Conservation (phyloP, 2,797 vertebrate species). For the Parauchenoglanis ngamensis region DNA sequence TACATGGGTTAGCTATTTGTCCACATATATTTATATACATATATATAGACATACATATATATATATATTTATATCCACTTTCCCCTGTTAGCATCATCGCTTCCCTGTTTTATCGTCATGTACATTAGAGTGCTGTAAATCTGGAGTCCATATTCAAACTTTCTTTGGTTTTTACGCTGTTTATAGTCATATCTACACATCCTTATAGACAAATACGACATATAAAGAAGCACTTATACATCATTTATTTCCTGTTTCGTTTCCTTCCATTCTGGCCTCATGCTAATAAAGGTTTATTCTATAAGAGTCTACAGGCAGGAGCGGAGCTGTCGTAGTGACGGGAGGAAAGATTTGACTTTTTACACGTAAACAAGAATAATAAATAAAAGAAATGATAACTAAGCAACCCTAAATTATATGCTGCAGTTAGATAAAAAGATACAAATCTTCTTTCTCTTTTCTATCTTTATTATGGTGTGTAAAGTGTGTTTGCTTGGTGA, state of each 20-base stretch:
- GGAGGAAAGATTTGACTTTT: constrained; percentile 70
- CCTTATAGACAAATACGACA: constrained; percentile 60
- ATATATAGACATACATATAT: constrained; percentile 45
- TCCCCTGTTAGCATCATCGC: constrained; percentile 30
- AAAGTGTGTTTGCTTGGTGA: constrained; percentile 92
- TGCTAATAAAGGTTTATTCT: constrained; percentile 49
- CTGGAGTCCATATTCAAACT: constrained; percentile 47
- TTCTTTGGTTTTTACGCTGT: constrained; percentile 60
- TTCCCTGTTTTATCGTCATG: constrained; percentile 36
- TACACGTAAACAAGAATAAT: constrained; percentile 62
- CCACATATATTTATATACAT: constrained; percentile 45
- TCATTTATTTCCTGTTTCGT: constrained; percentile 63
- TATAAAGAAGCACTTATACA: constrained; percentile 68
- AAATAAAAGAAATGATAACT: constrained; percentile 55
- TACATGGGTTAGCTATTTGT: constrained; percentile 62
- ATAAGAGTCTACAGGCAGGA: constrained; percentile 61
- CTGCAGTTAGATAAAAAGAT: constrained; percentile 85
- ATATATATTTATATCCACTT: constrained; percentile 48
- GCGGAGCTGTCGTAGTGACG: constrained; percentile 79
- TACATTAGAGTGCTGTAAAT: constrained; percentile 53
- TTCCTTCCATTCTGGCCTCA: constrained; percentile 63
- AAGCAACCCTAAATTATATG: constrained; percentile 96
- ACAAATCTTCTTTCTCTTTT: constrained; percentile 73
- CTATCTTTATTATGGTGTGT: constrained; percentile 84
- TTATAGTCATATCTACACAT: constrained; percentile 75